Evolutionary conservation across 2,797 vertebrate species (phyloP).

Genomic region (Leuciscus waleckii): DNA sequence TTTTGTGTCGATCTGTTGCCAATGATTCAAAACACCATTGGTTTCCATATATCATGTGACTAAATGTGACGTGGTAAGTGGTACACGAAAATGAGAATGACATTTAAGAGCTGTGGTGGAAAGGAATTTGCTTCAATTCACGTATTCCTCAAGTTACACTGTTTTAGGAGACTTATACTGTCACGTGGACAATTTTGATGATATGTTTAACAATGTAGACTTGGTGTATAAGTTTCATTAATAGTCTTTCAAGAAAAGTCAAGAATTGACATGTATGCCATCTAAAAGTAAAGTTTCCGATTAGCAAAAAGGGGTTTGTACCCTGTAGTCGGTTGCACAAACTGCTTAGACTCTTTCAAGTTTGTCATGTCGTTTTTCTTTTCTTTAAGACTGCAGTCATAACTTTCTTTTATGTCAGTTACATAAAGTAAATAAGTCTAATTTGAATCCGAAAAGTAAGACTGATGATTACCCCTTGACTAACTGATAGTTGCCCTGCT

Average conservation of each 20-base stretch:
- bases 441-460: too few relatives aligned
- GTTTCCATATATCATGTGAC: not conserved
- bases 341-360: not conserved
- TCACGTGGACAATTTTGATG: not conserved
- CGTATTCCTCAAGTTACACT: not conserved
- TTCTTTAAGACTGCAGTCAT: not conserved
- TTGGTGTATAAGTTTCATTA: too few relatives aligned
- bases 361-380: not conserved
- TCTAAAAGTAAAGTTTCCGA: not conserved
- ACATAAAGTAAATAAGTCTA: not conserved
- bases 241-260: too few relatives aligned
- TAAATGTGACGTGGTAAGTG: not conserved
- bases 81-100: not conserved
- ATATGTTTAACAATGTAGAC: not conserved
- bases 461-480: not conserved
- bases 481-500: not conserved
- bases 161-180: not conserved
- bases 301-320: not conserved
- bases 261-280: not conserved
- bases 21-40: not conserved
- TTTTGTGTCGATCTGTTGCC: not conserved
- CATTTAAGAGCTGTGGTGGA: not conserved
- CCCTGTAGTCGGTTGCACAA: not conserved
- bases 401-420: not conserved
- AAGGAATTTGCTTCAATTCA: not conserved